Evolutionary conservation across 2,113 vertebrate genomes (phyloP).

Genomic region (Neotragus pygmaeus): DNA sequence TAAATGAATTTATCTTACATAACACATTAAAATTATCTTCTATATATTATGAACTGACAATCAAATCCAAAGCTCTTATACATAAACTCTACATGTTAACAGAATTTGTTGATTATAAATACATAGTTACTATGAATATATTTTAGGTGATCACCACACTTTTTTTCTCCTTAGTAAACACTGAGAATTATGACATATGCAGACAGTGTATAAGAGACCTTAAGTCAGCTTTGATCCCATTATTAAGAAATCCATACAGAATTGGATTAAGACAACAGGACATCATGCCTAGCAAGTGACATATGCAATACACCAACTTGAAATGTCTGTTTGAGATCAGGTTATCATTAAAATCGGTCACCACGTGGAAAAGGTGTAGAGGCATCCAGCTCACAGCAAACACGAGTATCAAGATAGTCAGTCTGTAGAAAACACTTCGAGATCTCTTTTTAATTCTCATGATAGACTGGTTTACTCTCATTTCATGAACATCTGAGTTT

Average conservation of each 20-base stretch:
- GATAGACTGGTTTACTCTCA: slow-evolving; percentile 77
- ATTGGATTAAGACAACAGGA: slow-evolving; percentile 90
- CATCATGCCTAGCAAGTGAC: slow-evolving; percentile 88
- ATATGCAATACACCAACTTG: slow-evolving; percentile 88
- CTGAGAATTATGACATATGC: slow-evolving; percentile 76
- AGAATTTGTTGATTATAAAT: neutral
- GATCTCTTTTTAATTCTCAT: slow-evolving; percentile 82
- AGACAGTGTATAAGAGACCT: slow-evolving; percentile 83
- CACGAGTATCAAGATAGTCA: slow-evolving; percentile 84
- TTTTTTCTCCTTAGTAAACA: slow-evolving; percentile 30
- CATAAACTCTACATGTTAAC: neutral
- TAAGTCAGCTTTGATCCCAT: slow-evolving; percentile 86
- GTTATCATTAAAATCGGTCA: slow-evolving; percentile 87
- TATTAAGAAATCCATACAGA: slow-evolving; percentile 88
- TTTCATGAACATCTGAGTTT: slow-evolving; percentile 73
- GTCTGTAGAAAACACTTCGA: slow-evolving; percentile 83
- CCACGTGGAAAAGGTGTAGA: slow-evolving; percentile 86
- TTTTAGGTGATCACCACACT: neutral
- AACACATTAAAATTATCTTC: slow-evolving; percentile 40
- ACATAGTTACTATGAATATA: neutral
- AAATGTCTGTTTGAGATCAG: slow-evolving; percentile 88
- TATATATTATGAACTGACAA: slow-evolving; percentile 28
- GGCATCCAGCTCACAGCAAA: slow-evolving; percentile 90
- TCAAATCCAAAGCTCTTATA: slow-evolving; percentile 37
- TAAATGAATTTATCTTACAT: slow-evolving; percentile 12